phyloP scores from a whole-genome alignment of 2,888 invertebrate species.

The Serrognathus titanus region DNA sequence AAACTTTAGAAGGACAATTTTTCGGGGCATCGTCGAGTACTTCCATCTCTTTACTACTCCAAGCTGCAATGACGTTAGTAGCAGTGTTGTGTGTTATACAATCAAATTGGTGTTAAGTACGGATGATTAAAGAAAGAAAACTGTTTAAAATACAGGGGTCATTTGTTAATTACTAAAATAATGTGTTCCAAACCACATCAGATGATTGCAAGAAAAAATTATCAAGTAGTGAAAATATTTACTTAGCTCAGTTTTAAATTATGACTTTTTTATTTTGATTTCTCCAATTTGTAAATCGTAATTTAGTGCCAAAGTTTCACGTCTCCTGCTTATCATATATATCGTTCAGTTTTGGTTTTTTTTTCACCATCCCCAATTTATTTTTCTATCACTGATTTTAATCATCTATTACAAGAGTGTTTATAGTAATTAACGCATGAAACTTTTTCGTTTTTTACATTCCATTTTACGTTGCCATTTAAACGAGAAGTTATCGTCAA shows the following conservation, averaged over 20 bases:
- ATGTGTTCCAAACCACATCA: slow-evolving; percentile 2
- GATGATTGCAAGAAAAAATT: background rate
- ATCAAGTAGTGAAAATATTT: no score
- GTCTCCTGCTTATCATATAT: background rate
- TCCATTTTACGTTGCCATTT: background rate
- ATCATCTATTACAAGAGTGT: background rate
- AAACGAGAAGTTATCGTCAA: no score
- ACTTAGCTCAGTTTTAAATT: no score
- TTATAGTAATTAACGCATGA: background rate
- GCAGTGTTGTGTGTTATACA: slow-evolving; percentile 36
- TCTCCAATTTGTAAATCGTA: no score
- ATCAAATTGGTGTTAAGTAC: slow-evolving; percentile 16
- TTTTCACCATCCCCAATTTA: background rate
- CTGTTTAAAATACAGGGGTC: slow-evolving; percentile 22
- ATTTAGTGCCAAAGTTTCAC: background rate
- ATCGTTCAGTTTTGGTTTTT: background rate
- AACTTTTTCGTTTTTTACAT: background rate
- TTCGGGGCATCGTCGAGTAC: slow-evolving; percentile 42
- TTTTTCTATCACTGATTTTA: background rate
- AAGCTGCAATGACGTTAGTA: slow-evolving; percentile 43
- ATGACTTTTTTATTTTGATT: no score
- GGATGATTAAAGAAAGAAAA: slow-evolving; percentile 8
- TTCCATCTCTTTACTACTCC: slow-evolving; percentile 39
- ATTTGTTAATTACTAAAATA: slow-evolving; percentile 10
- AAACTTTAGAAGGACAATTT: slow-evolving; percentile 39